Base-by-base conservation (phyloP, 2,797 vertebrate genomes). In the Phrynocephalus guinanensis region DNA sequence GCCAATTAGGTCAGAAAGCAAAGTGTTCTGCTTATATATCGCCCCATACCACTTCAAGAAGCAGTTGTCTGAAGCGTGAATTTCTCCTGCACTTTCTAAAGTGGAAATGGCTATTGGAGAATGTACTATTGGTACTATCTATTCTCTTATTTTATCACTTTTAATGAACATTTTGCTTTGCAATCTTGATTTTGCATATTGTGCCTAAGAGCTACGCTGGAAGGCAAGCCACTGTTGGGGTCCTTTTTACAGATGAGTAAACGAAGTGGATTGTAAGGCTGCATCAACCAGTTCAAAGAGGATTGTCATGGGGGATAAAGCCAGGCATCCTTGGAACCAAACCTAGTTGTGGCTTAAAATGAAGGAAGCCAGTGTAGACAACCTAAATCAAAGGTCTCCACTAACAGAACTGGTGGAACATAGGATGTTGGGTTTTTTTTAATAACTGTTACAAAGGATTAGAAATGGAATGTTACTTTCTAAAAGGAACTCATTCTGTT, bases 71-170 rank as follows among this genome's bases (percentile, higher is more conserved):
- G 48, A 28, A 76, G 67, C 1, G 0, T 2, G 56, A 56, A n/a
- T 52, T 68, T n/a, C 24, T 7, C 5, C 16, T 18, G 9, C 0
- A 0, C 4, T 16, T 71, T 82, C 38, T 22, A 50, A 83, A 48
- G 20, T 18, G 8, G 33, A 48, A 9, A 81, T 52, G 28, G 56
- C 71, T 26, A 28, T 13, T 22, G 48, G 44, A 80, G n/a, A 68
- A 33, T 56, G 79, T n/a, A 44, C 63, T 16, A 15, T 18, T 60
- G 73, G 9, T 30, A 1, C 38, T 75, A 56, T 10, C 1, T 26
- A 20, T 75, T 75, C 6, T 71, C 11, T n/a, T 60, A 22, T 48
- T 87, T 52, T 30, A 22, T 26, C 15, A 33, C 15, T 70, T 88
- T 20, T 68, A 77, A 82, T 68, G 48, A 82, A 24, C 26, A 68